These are phyloP conservation scores for Sebastes melanostomus DNA, from an alignment of 2,797 vertebrate species.

Conservation along the genomic window DNA sequence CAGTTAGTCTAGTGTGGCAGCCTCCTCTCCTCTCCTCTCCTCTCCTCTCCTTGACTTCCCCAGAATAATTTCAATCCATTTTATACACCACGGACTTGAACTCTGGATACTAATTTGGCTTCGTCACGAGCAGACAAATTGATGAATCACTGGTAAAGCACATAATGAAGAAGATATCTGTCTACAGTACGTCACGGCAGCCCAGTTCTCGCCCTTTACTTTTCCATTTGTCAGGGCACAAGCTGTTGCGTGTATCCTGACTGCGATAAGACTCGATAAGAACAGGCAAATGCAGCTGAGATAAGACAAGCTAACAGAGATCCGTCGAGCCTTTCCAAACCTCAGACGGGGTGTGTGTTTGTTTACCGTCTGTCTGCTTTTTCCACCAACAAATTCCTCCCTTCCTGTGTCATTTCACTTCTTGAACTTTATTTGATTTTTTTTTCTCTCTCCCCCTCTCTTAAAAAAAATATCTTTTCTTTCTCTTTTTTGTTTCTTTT, in stretches of 20 bases:
- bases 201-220: conserved; percentile 9
- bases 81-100: not conserved
- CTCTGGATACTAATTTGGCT: not conserved
- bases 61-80: not conserved
- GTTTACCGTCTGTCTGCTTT: conserved; percentile 68
- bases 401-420: conserved; percentile 11
- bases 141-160: conserved; percentile 25
- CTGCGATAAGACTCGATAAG: conserved; percentile 47
- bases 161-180: conserved; percentile 3
- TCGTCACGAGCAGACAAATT: conserved; percentile 3
- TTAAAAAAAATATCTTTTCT: not conserved
- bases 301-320: conserved; percentile 58
- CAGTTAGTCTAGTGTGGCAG: conserved; percentile 26
- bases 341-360: conserved; percentile 67
- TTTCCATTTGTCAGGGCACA: conserved; percentile 34
- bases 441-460: not conserved
- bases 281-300: conserved; percentile 38
- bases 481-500: not conserved
- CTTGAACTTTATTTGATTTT: conserved; percentile 26
- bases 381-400: conserved; percentile 40
- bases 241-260: conserved; percentile 21
- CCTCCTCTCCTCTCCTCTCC: not conserved
- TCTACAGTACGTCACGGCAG: not conserved
- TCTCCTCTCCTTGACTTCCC: not conserved
- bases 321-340: conserved; percentile 52